Evolutionary conservation across 92 coral and sea anemone genomes (phyloP).

Genomic region (Plumapathes pennacea): DNA sequence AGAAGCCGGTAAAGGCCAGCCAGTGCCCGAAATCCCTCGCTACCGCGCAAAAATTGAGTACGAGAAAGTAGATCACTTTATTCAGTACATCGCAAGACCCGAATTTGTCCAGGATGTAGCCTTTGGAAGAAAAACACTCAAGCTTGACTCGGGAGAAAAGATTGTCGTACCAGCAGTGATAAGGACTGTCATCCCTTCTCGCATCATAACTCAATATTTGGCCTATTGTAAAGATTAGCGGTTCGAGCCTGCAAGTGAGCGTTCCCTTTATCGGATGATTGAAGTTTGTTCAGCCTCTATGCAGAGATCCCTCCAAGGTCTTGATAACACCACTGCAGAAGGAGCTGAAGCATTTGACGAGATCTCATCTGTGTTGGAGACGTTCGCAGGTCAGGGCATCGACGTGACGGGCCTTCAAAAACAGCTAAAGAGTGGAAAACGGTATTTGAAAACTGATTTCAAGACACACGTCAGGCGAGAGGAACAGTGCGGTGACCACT

Average conservation of each 20-base stretch:
- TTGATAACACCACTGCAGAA: conserved; percentile 22
- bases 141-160: conserved; percentile 40
- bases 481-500: conserved; percentile 45
- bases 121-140: conserved; percentile 20
- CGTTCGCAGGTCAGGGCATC: conserved; percentile 14
- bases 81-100: conserved; percentile 29
- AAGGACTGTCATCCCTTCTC: conserved; percentile 29
- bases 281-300: conserved; percentile 35
- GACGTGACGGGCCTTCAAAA: not conserved
- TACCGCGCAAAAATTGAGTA: conserved; percentile 8
- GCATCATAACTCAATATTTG: conserved; percentile 32
- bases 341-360: conserved; percentile 24
- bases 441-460: conserved; percentile 49
- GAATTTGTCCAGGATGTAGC: conserved; percentile 26
- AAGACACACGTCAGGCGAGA: conserved; percentile 42
- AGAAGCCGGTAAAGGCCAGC: conserved; percentile 20
- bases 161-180: conserved; percentile 24
- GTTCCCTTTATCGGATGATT: conserved; percentile 25
- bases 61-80: conserved; percentile 32
- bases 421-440: conserved; percentile 24
- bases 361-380: not conserved
- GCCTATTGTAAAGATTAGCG: conserved; percentile 18
- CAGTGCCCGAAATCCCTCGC: conserved; percentile 14
- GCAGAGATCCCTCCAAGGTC: conserved; percentile 39
- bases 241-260: conserved; percentile 28